Base-by-base conservation (phyloP, 2,888 invertebrate species). In the Buathra laborator region DNA sequence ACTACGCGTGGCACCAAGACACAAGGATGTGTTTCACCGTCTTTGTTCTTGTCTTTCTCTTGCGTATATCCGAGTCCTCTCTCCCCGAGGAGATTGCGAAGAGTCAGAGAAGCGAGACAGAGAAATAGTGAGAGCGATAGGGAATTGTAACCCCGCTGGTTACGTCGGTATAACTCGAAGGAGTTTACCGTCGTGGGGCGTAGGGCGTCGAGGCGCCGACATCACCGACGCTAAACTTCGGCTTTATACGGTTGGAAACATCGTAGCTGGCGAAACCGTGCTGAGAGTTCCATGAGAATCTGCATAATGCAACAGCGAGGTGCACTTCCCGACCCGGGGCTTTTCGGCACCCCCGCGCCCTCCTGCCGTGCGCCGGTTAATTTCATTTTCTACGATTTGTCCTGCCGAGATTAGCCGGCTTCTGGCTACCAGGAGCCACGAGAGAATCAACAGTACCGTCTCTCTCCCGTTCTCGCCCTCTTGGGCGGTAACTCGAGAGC, bases 221-320 rank as follows among this genome's bases (percentile, higher is more conserved):
- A 84, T 83, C 84, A 24, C 84, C 84, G 86, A 81, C 86, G 86
- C 86, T 89, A 90, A 90, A 90, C 86, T 87, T 88, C 80, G 37
- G 82, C 86, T 86, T 87, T 90, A 90, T 89, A 89, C 84, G 83
- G 80, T 48, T 24, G 46, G 75, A 74, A 71, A 56, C 56, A 19
- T 56, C 56, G 56, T 12, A 19, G 56, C 24, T 12, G 56, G 37
- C 37, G 37, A 19, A 56, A 59, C 59, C 66, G 46, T 10, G 64
- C 66, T 59, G 53, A 72, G 53, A 70, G 71, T 64, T 48, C 53
- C 62, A 66, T 62, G 43, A 48, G 83, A 89, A 91, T 90, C 88
- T 90, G 89, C 90, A 91, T 91, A 90, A 91, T 90, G 89, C 87
- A 87, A 88, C 87, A 86, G 76, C 87, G 80, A 82, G 86, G 71